A percentile compares a stretch with the other conserved stretches of the same genome.
These are phyloP conservation scores for Sander lucioperca DNA, from an alignment of 2,113 vertebrate species.

Conservation along the genomic window DNA sequence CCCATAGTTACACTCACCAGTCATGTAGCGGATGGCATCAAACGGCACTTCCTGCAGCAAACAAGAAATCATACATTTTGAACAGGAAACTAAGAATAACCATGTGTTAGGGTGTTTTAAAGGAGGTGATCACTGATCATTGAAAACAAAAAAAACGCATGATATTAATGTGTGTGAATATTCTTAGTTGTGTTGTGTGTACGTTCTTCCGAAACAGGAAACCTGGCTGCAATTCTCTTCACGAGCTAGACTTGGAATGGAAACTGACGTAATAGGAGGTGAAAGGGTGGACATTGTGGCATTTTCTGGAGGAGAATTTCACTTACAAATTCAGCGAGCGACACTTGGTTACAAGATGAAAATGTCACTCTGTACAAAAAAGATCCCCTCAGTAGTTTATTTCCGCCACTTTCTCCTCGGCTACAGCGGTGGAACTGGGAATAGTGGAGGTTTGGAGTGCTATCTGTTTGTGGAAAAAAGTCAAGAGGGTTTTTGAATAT, in stretches of 20 bases:
- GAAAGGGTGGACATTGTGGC: slow-evolving; percentile 33
- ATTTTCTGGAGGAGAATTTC: slow-evolving; percentile 51
- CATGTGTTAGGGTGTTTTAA: too few species aligned
- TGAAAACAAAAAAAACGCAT: too few species aligned
- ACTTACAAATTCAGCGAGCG: slow-evolving; percentile 50
- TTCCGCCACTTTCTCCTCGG: slow-evolving; percentile 25
- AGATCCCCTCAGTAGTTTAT: slow-evolving; percentile 39
- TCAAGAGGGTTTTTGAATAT: slow-evolving; percentile 66
- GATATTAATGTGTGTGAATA: not conserved
- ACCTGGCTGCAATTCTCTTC: slow-evolving; percentile 1
- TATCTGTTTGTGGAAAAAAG: slow-evolving; percentile 68
- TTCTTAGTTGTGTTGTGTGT: not conserved
- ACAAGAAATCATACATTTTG: not conserved
- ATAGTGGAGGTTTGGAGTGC: slow-evolving; percentile 10
- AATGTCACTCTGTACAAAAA: slow-evolving; percentile 67
- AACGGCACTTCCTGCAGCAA: slow-evolving; percentile 85
- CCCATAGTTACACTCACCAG: slow-evolving; percentile 90
- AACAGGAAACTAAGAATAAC: not conserved
- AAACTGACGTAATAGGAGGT: not conserved
- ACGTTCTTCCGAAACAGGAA: not conserved
- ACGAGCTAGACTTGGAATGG: not conserved
- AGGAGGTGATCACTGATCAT: not conserved
- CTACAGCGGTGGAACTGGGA: slow-evolving; percentile 5
- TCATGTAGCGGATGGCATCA: slow-evolving; percentile 89
- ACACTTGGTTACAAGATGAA: slow-evolving; percentile 53